A percentile compares a stretch with the other conserved stretches of the same genome.
Conservation (phyloP, 2,797 vertebrate species). For the Clarias fuscus region DNA sequence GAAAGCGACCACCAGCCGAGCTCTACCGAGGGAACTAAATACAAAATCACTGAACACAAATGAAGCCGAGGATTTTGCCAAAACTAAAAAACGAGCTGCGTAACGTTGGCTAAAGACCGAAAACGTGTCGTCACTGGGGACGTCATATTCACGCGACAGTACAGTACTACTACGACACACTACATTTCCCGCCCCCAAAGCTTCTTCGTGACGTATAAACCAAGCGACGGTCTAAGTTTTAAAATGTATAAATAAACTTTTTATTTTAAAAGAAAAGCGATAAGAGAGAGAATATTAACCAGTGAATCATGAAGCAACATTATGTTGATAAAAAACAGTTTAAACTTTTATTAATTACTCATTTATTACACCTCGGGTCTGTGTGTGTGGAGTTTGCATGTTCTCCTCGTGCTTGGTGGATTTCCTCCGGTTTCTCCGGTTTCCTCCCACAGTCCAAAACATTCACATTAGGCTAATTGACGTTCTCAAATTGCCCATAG, state of each 20-base stretch:
- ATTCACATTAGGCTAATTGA: no score
- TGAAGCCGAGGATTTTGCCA: not conserved
- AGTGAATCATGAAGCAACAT: not conserved
- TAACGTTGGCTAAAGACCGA: conserved; percentile 41
- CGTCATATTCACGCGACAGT: conserved; percentile 7
- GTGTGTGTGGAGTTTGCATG: no score
- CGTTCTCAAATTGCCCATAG: no score
- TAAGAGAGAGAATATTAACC: not conserved
- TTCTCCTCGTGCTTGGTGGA: no score
- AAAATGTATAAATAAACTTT: not conserved
- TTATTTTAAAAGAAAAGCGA: no score
- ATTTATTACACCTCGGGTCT: not conserved
- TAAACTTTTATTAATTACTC: not conserved
- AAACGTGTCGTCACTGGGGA: conserved; percentile 20
- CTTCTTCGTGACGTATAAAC: conserved; percentile 33
- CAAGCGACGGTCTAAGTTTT: not conserved
- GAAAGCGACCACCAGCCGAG: not conserved
- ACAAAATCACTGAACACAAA: not conserved
- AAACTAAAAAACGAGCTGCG: conserved; percentile 41
- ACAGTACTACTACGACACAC: conserved; percentile 17
- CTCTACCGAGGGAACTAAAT: not conserved
- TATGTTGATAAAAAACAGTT: not conserved
- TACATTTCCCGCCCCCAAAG: conserved; percentile 42
- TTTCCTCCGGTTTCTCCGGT: no score
- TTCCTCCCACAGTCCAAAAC: no score